Percentiles rank a stretch among this genome's conserved stretches.
phyloP scores from a whole-genome alignment of 2,888 invertebrate genomes.

The Caenorhabditis uteleia region DNA sequence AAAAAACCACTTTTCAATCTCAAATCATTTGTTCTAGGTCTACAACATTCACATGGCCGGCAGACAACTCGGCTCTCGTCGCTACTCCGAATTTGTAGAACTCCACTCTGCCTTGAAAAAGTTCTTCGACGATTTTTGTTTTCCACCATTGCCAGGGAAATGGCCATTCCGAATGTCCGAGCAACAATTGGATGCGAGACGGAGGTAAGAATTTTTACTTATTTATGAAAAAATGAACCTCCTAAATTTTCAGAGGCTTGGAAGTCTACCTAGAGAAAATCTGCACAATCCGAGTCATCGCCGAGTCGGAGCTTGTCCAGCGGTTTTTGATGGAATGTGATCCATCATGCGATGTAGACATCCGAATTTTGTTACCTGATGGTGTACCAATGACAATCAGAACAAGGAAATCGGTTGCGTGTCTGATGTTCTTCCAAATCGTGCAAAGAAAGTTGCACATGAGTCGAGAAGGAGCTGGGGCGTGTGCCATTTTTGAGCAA shows the following conservation, averaged over 20 bases:
- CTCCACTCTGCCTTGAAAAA: constrained; percentile 59
- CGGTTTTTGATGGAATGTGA: constrained; percentile 65
- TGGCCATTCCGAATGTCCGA: constrained; percentile 98
- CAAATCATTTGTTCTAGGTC: constrained; percentile 71
- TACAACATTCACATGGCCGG: constrained; percentile 99
- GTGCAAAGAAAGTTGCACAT: constrained; percentile 71
- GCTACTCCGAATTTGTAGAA: constrained; percentile 89
- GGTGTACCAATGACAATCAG: constrained; percentile 75
- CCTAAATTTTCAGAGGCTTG: constrained; percentile 76
- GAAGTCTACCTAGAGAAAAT: constrained; percentile 98
- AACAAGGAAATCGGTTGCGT: constrained; percentile 67
- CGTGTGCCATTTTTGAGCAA: constrained; percentile 94
- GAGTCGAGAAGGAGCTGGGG: constrained; percentile 82
- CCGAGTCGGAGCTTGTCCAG: constrained; percentile 94
- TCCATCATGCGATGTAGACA: constrained; percentile 73
- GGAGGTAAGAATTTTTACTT: constrained; percentile 74
- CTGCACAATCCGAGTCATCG: constrained; percentile 95
- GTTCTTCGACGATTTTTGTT: constrained; percentile 76
- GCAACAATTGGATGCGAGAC: constrained; percentile 91
- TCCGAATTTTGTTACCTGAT: constrained; percentile 85
- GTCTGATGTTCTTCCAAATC: constrained; percentile 40
- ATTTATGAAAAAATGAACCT: not conserved
- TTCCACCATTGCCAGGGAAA: constrained; percentile 96
- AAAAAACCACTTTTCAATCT: not conserved
- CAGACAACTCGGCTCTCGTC: constrained; percentile 90